These are phyloP conservation scores for Mythimna albipuncta DNA, from an alignment of 2,888 invertebrate species.

Conservation along the genomic window DNA sequence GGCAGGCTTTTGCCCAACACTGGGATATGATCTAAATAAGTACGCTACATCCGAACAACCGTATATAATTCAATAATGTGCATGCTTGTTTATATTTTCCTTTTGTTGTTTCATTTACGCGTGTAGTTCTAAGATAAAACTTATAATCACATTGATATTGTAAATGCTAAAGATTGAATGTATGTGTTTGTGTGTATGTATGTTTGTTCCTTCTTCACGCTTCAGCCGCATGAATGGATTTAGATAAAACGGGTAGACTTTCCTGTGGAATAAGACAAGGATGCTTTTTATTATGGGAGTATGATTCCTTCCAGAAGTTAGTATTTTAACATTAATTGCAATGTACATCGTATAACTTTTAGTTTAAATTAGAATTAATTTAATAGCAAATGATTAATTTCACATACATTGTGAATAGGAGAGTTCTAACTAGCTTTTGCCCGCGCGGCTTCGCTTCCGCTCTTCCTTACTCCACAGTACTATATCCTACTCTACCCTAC, in stretches of 20 bases:
- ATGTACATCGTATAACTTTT: background rate
- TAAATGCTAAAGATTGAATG: too few species aligned
- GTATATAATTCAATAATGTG: background rate
- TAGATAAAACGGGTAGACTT: too few species aligned
- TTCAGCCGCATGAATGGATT: too few species aligned
- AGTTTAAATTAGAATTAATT: background rate
- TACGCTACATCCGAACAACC: background rate
- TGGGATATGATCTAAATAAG: background rate
- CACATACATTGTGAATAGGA: background rate
- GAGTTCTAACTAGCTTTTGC: background rate
- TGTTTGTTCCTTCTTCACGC: too few species aligned
- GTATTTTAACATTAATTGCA: background rate
- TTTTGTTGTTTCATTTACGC: background rate
- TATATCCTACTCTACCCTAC: too few species aligned
- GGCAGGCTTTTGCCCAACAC: background rate
- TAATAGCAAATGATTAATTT: background rate
- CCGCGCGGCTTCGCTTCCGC: too few species aligned
- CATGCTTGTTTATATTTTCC: background rate
- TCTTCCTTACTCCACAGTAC: too few species aligned
- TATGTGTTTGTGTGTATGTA: too few species aligned
- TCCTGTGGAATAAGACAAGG: too few species aligned
- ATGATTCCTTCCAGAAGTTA: background rate
- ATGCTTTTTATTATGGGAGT: too few species aligned
- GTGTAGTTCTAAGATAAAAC: background rate
- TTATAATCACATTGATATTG: too few species aligned